Evolutionary conservation across 2,888 invertebrate species (phyloP), one percentile per base, ranked within the genome.

Genomic region (Lycia hirtaria): DNA sequence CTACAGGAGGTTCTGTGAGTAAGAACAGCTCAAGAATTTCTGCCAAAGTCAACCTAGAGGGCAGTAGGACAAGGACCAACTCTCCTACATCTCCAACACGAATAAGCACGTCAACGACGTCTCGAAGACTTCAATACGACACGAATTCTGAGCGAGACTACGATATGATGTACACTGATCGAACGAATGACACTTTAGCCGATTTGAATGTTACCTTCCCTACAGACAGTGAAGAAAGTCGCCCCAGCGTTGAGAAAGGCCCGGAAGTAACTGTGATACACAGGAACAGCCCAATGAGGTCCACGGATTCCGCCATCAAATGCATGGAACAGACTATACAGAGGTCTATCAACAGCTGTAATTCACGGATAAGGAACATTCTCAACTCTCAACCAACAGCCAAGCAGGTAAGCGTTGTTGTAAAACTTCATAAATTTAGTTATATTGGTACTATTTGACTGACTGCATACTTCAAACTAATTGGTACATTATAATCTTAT

Each of bases 151-250:
- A 88, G 3, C 78, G 76, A 20, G 86, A 87, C 4, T 79, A 75
- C 63, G 92, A 91, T 1, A 77, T 76, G 17, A 77, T 87, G 9
- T 59, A 88, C 40, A 92, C 91, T 30, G 90, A 91, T 62, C 84
- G 91, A 78, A 92, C 92, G 67, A 92, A 87, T 73, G 92, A 92
- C 61, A 92, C 92, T 0, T 71, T 92, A 77, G 92, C 90, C 0
- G 92, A 90, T 64, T 64, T 92, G 17, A 92, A 92, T 41, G 86
- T 89, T 0, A 88, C 92, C 0, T 92, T 92, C 54, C 83, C 92
- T 9, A 84, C 91, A 0, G 92, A 92, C 26, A 85, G 81, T 17
- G 87, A 87, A 1, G 85, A 82, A 15, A 65, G 60, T 50, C 69
- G 67, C 9, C 69, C 10, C 40, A 38, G 20, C 63, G 51, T 15